Conservation (phyloP, 2,888 invertebrate species). For the Ophion costatus region DNA sequence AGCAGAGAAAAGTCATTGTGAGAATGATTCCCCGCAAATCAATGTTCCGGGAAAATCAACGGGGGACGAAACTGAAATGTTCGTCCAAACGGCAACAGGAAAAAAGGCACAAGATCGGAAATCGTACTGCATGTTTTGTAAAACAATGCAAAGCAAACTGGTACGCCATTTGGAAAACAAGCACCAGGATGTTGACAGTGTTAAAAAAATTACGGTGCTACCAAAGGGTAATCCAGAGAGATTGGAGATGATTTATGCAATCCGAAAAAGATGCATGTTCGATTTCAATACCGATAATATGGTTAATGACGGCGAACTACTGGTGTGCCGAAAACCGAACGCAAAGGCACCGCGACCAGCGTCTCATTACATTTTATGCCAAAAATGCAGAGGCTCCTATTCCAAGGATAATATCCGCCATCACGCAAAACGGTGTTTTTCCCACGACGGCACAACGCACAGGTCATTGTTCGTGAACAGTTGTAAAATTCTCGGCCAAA, state of each 20-base stretch:
- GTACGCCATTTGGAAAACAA: constrained; percentile 52
- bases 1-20: too few species aligned
- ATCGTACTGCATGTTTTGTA: constrained; percentile 57
- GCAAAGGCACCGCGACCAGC: constrained; percentile 22
- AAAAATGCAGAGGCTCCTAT: constrained; percentile 66
- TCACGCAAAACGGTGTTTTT: constrained; percentile 64
- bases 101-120: constrained; percentile 22
- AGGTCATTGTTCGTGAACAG: constrained; percentile 11
- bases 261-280: constrained; percentile 58
- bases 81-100: constrained; percentile 11
- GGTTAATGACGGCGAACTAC: constrained; percentile 60
- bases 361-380: constrained; percentile 60
- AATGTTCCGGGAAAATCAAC: constrained; percentile 46
- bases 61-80: constrained; percentile 34
- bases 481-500: constrained; percentile 37
- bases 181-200: constrained; percentile 44
- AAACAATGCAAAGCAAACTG: constrained; percentile 49
- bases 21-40: background rate
- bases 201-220: constrained; percentile 38
- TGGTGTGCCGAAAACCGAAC: constrained; percentile 62
- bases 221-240: constrained; percentile 42
- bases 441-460: background rate
- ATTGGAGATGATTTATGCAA: constrained; percentile 42
- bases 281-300: constrained; percentile 54
- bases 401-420: constrained; percentile 60